Percentiles rank a stretch among this genome's conserved stretches.
phyloP scores from a whole-genome alignment of 2,888 invertebrate genomes.

The Boloria euphrosyne region DNA sequence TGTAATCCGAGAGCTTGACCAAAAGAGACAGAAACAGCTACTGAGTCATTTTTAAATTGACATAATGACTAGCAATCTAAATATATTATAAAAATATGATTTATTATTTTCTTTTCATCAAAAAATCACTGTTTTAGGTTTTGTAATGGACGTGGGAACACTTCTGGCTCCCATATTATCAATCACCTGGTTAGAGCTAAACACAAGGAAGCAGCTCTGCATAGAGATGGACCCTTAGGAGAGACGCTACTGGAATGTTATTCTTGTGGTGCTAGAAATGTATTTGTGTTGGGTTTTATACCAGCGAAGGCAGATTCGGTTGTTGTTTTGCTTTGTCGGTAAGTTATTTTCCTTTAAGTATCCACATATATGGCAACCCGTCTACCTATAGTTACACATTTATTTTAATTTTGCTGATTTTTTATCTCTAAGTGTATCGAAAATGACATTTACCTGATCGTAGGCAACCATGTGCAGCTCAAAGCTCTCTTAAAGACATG shows the following conservation, averaged over 20 bases:
- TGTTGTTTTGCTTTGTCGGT: slow-evolving; percentile 96
- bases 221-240: slow-evolving; percentile 98
- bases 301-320: slow-evolving; percentile 99
- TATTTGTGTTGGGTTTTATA: slow-evolving; percentile 99
- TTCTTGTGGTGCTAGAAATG: slow-evolving; percentile 98
- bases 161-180: slow-evolving; percentile 98
- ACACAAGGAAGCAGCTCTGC: slow-evolving; percentile 99
- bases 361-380: neutral
- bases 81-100: too few species aligned
- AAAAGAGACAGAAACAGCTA: too few species aligned
- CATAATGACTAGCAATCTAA: too few species aligned
- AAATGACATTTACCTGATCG: slow-evolving; percentile 39
- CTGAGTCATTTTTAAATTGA: too few species aligned
- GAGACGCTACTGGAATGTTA: slow-evolving; percentile 99
- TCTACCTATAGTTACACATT: neutral
- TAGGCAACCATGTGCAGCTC: slow-evolving; percentile 97
- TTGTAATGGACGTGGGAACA: slow-evolving; percentile 99
- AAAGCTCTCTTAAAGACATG: slow-evolving; percentile 98
- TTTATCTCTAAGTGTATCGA: neutral
- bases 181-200: slow-evolving; percentile 99
- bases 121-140: slow-evolving; percentile 77
- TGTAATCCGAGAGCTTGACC: too few species aligned
- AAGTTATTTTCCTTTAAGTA: slow-evolving; percentile 41
- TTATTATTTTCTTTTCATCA: too few species aligned
- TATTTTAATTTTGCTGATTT: neutral